Conservation (phyloP, 2,888 invertebrate genomes). For the Subacronicta megacephala region DNA sequence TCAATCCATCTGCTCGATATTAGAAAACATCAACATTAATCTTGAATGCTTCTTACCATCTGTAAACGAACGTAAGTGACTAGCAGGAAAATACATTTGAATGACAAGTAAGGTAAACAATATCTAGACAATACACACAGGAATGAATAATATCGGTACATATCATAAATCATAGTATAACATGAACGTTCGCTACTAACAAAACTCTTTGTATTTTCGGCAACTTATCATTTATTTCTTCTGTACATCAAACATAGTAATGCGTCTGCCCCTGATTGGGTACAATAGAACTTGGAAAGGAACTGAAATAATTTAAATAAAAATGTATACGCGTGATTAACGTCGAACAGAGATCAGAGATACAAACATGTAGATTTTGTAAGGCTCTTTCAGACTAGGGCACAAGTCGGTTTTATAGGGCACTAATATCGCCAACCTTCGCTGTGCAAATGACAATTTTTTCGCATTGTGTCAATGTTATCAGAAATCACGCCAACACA, state of each 20-base stretch:
- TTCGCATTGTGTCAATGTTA: too few relatives aligned
- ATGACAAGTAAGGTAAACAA: constrained; percentile 54
- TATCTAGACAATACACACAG: constrained; percentile 48
- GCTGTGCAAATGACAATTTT: too few relatives aligned
- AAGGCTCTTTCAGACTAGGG: too few relatives aligned
- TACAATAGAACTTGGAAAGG: constrained; percentile 45
- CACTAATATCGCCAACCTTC: too few relatives aligned
- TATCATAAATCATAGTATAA: constrained; percentile 54
- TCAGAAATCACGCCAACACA: too few relatives aligned
- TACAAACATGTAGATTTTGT: neutral
- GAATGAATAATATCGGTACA: constrained; percentile 38
- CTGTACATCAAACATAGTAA: constrained; percentile 55
- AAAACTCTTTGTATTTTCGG: constrained; percentile 49
- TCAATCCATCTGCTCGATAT: neutral
- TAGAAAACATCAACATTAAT: constrained; percentile 2
- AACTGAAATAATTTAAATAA: constrained; percentile 49
- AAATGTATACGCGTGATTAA: constrained; percentile 44
- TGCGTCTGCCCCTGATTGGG: constrained; percentile 46
- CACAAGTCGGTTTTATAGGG: too few relatives aligned
- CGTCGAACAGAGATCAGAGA: constrained; percentile 5
- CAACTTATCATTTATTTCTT: constrained; percentile 57
- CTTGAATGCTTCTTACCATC: neutral
- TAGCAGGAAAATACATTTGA: constrained; percentile 39
- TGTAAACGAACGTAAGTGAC: constrained; percentile 25
- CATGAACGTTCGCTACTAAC: constrained; percentile 52